Evolutionary conservation across 2,113 vertebrate genomes (phyloP).

Genomic region (Procavia capensis): DNA sequence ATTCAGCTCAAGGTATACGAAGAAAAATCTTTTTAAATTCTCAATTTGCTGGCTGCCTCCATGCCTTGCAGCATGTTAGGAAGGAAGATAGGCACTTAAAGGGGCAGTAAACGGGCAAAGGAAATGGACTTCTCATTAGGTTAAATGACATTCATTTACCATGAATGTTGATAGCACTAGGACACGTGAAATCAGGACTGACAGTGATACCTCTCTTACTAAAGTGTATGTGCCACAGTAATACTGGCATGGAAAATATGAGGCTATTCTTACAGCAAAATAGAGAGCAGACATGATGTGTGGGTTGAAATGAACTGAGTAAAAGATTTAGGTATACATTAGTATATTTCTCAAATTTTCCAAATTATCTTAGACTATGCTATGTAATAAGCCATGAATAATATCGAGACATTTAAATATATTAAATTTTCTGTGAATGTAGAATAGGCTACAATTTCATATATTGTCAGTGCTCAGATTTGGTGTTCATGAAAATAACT

Average conservation of each 20-base stretch:
- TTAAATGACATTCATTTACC: constrained; percentile 9
- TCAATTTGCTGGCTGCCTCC: neutral
- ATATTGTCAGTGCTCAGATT: neutral
- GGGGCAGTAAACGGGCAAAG: neutral
- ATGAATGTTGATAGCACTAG: neutral
- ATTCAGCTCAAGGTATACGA: constrained; percentile 2
- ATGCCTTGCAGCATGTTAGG: neutral
- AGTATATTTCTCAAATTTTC: neutral
- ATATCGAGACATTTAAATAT: constrained; percentile 12
- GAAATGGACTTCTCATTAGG: constrained; percentile 49
- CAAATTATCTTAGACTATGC: neutral
- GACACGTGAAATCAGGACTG: neutral
- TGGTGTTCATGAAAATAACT: neutral
- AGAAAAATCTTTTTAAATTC: constrained; percentile 48
- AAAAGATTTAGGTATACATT: neutral
- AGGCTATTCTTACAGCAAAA: neutral
- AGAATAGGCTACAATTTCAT: neutral
- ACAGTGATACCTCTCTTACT: no score
- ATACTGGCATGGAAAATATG: neutral
- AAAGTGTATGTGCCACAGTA: neutral
- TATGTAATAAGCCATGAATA: neutral
- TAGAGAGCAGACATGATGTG: neutral
- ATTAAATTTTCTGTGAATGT: constrained; percentile 9
- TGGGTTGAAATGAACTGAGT: neutral
- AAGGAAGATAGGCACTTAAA: neutral